Evolutionary conservation across 2,113 vertebrate genomes (phyloP).

Genomic region (Athene cunicularia): DNA sequence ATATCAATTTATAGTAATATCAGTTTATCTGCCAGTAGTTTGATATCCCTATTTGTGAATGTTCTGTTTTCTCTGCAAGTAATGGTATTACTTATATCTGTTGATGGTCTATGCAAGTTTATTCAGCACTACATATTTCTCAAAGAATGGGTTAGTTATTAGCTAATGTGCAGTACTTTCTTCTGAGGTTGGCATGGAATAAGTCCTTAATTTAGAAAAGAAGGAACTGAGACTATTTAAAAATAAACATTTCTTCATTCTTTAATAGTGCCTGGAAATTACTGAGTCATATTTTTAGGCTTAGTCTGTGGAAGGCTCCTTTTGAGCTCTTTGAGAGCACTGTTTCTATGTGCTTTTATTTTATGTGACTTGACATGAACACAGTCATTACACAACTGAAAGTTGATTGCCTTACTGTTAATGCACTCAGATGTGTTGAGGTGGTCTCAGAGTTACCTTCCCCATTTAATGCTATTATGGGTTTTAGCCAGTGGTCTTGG

Average conservation of each 20-base stretch:
- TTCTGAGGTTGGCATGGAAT: not conserved
- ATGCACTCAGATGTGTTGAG: not conserved
- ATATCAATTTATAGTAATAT: not conserved
- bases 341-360: not conserved
- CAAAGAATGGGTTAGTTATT: not conserved
- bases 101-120: not conserved
- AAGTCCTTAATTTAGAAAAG: constrained; percentile 6
- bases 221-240: not conserved
- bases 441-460: not conserved
- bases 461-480: not conserved
- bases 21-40: not conserved
- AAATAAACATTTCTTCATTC: not conserved
- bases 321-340: not conserved
- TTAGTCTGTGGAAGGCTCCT: not conserved
- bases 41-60: not conserved
- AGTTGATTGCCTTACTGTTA: not conserved
- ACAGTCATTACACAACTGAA: not conserved
- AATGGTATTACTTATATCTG: not conserved
- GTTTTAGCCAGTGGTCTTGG: not conserved
- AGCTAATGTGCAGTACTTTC: not conserved
- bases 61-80: not conserved
- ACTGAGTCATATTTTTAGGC: not conserved
- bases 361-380: not conserved
- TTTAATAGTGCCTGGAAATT: not conserved
- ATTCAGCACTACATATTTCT: not conserved